Evolutionary conservation across 2,113 vertebrate species (phyloP).

Genomic region (Dinomys branickii): DNA sequence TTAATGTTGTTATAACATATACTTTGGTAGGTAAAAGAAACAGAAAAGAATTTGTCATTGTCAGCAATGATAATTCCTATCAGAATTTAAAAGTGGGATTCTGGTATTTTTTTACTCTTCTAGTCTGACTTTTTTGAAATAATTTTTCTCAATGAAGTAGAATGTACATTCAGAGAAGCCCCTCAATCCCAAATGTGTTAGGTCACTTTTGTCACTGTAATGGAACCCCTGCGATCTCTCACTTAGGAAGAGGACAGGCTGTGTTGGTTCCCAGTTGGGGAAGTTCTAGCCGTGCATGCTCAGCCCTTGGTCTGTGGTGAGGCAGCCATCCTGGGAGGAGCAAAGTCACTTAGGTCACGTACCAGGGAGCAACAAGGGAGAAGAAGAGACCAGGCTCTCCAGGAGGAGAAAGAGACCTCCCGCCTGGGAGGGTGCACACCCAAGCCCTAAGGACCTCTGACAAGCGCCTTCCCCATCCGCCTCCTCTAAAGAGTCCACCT

Average conservation of each 20-base stretch:
- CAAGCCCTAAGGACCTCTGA: not conserved
- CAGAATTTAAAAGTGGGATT: not conserved
- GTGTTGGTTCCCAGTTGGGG: not conserved
- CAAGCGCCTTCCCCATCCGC: not conserved
- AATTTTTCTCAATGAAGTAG: not conserved
- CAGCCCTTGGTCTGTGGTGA: not conserved
- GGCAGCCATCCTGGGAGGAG: not conserved
- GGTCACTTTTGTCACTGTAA: not conserved
- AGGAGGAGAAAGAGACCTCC: too few relatives aligned
- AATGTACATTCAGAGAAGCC: not conserved
- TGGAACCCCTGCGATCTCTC: not conserved
- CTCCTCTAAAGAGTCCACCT: not conserved
- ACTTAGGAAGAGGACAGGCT: not conserved
- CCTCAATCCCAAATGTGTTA: not conserved
- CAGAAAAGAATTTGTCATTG: not conserved
- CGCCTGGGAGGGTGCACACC: not conserved
- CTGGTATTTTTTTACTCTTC: not conserved
- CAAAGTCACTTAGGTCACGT: not conserved
- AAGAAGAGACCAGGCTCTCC: not conserved
- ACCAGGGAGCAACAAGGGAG: not conserved
- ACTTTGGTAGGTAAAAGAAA: not conserved
- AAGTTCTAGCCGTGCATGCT: not conserved
- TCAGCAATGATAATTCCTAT: not conserved
- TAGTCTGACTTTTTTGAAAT: not conserved
- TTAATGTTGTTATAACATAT: not conserved